Evolutionary conservation across 2,797 vertebrate species (phyloP).

Genomic region (Erpetoichthys calabaricus): DNA sequence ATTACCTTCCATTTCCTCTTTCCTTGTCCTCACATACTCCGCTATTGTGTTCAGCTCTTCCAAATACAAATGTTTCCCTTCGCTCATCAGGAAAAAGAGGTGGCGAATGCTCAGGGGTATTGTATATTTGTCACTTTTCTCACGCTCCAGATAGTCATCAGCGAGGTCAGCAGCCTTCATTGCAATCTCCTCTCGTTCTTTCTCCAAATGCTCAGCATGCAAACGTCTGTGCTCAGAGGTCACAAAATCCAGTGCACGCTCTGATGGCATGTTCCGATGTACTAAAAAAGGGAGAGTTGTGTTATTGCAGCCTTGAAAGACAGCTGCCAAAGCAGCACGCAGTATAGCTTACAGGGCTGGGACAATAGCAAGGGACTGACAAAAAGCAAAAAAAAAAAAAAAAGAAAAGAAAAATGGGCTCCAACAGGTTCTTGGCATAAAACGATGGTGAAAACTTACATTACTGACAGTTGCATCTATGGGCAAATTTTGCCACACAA

Average conservation of each 20-base stretch:
- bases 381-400: not conserved
- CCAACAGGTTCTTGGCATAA: too few species aligned
- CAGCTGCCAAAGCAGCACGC: conserved; percentile 16
- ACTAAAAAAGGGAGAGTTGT: conserved; percentile 33
- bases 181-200: conserved; percentile 40
- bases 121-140: conserved; percentile 37
- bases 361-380: too few species aligned
- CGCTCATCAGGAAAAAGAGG: conserved; percentile 49
- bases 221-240: conserved; percentile 39
- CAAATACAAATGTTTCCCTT: conserved; percentile 44
- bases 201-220: conserved; percentile 26
- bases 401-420: too few species aligned
- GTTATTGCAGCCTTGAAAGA: conserved; percentile 15
- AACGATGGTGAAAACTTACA: too few species aligned
- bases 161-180: conserved; percentile 49
- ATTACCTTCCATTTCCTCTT: conserved; percentile 46
- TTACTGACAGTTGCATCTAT: too few species aligned
- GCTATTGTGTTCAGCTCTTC: conserved; percentile 44
- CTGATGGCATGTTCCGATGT: conserved; percentile 55
- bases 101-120: conserved; percentile 41
- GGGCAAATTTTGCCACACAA: too few species aligned
- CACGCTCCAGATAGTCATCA: conserved; percentile 48
- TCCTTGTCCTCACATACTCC: conserved; percentile 40
- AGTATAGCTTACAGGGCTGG: conserved; percentile 1
- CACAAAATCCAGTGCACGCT: conserved; percentile 54